Percentiles rank a stretch among this genome's conserved stretches.
phyloP scores from a whole-genome alignment of 2,797 vertebrate genomes.

The Enteromius argenteus region DNA sequence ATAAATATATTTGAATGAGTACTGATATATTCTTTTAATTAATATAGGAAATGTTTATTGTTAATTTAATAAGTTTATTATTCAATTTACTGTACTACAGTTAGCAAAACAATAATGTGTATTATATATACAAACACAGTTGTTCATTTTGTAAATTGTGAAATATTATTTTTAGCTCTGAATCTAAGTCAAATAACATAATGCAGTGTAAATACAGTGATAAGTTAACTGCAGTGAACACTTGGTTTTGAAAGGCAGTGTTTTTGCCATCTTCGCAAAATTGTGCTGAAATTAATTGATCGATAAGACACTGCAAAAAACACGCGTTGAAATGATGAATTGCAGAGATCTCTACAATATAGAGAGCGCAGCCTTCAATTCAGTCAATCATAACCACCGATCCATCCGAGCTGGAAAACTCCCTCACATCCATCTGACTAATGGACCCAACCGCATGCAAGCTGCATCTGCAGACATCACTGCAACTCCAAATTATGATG shows the following conservation, averaged over 20 bases:
- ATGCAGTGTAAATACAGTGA: background rate
- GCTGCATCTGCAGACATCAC: slow-evolving; percentile 33
- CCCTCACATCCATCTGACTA: slow-evolving; percentile 34
- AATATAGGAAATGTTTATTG: background rate
- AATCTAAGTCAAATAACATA: background rate
- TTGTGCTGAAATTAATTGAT: background rate
- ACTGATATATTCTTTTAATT: background rate
- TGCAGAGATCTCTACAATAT: background rate
- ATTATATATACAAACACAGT: background rate
- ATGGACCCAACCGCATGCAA: slow-evolving; percentile 13
- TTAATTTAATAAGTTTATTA: background rate
- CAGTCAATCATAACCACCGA: slow-evolving; percentile 32
- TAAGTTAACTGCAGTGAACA: background rate
- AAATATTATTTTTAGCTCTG: background rate
- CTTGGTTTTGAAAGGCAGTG: background rate
- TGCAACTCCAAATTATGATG: slow-evolving; percentile 31
- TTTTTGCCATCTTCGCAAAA: background rate
- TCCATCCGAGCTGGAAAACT: slow-evolving; percentile 27
- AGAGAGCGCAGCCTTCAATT: background rate
- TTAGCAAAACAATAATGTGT: background rate
- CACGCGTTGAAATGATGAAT: background rate
- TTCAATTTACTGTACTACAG: background rate
- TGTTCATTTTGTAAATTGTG: background rate
- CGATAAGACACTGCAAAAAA: background rate
- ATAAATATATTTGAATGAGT: background rate